Conservation (phyloP, 2,888 invertebrate genomes). For the Epinotia bilunana region DNA sequence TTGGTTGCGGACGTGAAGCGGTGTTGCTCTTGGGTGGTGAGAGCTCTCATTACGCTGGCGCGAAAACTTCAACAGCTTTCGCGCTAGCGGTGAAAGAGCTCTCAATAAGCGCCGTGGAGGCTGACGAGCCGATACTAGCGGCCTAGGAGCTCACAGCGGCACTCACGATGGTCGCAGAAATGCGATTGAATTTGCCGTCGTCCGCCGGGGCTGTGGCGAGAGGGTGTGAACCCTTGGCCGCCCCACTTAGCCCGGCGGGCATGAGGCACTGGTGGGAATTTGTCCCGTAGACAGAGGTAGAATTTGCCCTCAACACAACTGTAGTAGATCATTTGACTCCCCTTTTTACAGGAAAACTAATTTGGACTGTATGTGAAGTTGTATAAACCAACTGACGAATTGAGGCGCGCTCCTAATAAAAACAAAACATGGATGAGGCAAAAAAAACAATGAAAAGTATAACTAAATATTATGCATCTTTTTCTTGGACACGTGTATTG, state of each 20-base stretch:
- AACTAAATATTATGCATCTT: no score
- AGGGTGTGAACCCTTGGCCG: not conserved
- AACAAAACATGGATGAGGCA: no score
- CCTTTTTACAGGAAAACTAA: not conserved
- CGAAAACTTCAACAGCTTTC: not conserved
- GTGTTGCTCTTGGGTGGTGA: not conserved
- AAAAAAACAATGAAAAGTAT: no score
- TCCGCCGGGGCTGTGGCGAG: not conserved
- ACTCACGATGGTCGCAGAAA: not conserved
- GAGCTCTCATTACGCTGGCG: not conserved
- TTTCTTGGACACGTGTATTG: no score
- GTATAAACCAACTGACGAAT: no score
- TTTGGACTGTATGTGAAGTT: no score
- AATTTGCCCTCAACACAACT: slow-evolving; percentile 7
- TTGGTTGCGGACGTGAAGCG: not conserved
- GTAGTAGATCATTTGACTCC: slow-evolving; percentile 20
- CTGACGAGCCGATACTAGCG: not conserved
- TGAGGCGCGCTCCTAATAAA: no score
- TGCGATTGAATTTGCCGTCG: not conserved
- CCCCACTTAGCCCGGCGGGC: not conserved
- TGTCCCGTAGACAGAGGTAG: not conserved
- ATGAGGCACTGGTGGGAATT: not conserved
- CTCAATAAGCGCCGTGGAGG: not conserved
- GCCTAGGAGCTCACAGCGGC: not conserved
- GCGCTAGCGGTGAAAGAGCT: not conserved